Base-by-base conservation (phyloP, 2,888 invertebrate genomes). In the Colletes collaris region DNA sequence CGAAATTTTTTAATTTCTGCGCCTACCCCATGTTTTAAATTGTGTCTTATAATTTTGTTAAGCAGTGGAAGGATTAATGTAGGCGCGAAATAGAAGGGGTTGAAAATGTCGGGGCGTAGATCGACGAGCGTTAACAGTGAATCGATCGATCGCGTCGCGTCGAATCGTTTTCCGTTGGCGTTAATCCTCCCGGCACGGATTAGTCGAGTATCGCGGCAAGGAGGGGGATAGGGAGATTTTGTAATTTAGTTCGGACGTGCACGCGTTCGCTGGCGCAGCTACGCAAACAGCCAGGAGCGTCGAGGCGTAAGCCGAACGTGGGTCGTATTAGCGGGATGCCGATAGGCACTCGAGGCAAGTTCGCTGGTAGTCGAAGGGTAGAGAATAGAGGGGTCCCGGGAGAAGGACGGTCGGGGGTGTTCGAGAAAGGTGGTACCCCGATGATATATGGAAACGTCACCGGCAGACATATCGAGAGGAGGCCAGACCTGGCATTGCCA, bases 371-470 rank as follows among this genome's bases (percentile, higher is more conserved):
- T 77, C 74, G 64, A 79, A 79, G 69, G 73, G 73, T 70, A 67
- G 77, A 73, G 75, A 59, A 70, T 68, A 78, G 77, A 75, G 79
- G 52, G 62, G 78, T 82, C 67, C 65, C 71, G 78, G 76, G 85
- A 83, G 83, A 80, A 80, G 85, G 80, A 81, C 74, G 78, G 75
- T 71, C 82, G 78, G 76, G 83, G 84, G 83, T 86, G 86, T 86
- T 84, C 58, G 87, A 79, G 84, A 89, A 89, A 87, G 88, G 89
- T 90, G 87, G 88, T 88, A 83, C 79, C 67, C 81, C 72, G 86
- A 88, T 91, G 91, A 91, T 91, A 91, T 92, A 92, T 92, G 91
- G 90, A 92, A 92, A 92, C 89, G 92, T 92, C 92, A 92, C 87
- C 84, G 83, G 86, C 92, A 92, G 92, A 90, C 89, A 88, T 90